Base-by-base conservation (phyloP, 2,888 invertebrate genomes). In the Drosophila rellima region DNA sequence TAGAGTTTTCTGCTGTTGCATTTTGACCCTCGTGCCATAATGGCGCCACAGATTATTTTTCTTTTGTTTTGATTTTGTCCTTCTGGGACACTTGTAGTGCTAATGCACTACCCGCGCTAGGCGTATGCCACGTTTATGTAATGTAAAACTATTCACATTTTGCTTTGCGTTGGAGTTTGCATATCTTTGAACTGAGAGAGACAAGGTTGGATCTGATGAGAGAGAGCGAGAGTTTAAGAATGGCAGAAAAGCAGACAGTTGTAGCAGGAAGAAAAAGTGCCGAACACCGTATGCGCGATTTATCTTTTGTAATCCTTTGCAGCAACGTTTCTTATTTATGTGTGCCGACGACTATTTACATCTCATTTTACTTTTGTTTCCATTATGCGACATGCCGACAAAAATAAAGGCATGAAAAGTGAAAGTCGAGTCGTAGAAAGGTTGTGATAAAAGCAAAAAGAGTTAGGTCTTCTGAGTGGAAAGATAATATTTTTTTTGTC, bases 381-480 rank as follows among this genome's bases (percentile, higher is more conserved):
- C 69, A 62, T 74, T 70, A 78, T 67, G 45, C 63, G 50, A 77
- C 62, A 65, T 57, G 68, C 63, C 35, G 52, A 61, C 64, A 55
- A 71, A 80, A 80, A 78, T 80, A 64, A 80, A 80, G 74, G 68
- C 79, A 78, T 74, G 69, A 67, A 78, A 80, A 80, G 82, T 68
- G 71, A 80, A 78, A 81, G 82, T 74, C 39, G 29, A 50, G 74
- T 65, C 23, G 62, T 40, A 31, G 42, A 59, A 60, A 62, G 75
- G 61, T 67, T 62, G 52, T 26, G 35, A 59, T 44, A 37, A 37
- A 4, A 13, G 29, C 1, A 31, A 42, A n/a, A 20, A 31, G 50
- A 23, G 33, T 51, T 33, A 13, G 10, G 44, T 20, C 23, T 15
- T 37, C 11, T 40, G 40, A 11, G 37, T 29, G 11, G 17, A 11